phyloP scores from a whole-genome alignment of 2,113 vertebrate species.

The Chaetodon auriga region DNA sequence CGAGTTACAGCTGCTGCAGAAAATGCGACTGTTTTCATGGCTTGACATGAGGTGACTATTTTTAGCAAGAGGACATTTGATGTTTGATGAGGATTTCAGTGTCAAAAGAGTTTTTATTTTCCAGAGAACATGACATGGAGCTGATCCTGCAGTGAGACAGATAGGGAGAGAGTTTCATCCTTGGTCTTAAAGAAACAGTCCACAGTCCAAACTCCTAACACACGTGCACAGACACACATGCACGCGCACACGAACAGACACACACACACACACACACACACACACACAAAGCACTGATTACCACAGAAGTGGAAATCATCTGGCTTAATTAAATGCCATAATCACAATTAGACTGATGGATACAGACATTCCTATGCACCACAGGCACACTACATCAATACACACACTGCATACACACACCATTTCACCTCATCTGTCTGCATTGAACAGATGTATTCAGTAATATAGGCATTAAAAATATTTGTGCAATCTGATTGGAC shows the following conservation, averaged over 20 bases:
- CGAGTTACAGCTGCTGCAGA: constrained; percentile 18
- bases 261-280: constrained; percentile 7
- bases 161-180: constrained; percentile 23
- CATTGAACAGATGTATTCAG: constrained; percentile 22
- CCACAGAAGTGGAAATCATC: constrained; percentile 48
- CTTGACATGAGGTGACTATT: constrained; percentile 45
- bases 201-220: not conserved
- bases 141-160: constrained; percentile 45
- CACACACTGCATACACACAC: not conserved
- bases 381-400: not conserved
- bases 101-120: constrained; percentile 45
- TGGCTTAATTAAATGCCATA: constrained; percentile 56
- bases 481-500: constrained; percentile 22
- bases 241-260: not conserved
- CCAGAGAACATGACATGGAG: constrained; percentile 39
- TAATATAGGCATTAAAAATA: constrained; percentile 5
- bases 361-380: constrained; percentile 19
- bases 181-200: constrained; percentile 12
- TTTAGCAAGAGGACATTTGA: constrained; percentile 52
- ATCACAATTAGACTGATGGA: constrained; percentile 54
- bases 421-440: constrained; percentile 17
- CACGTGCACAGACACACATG: not conserved
- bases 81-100: constrained; percentile 58
- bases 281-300: constrained; percentile 24
- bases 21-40: constrained; percentile 3